Base-by-base conservation (phyloP, 2,888 invertebrate species). In the Trypoxylon attenuatum region DNA sequence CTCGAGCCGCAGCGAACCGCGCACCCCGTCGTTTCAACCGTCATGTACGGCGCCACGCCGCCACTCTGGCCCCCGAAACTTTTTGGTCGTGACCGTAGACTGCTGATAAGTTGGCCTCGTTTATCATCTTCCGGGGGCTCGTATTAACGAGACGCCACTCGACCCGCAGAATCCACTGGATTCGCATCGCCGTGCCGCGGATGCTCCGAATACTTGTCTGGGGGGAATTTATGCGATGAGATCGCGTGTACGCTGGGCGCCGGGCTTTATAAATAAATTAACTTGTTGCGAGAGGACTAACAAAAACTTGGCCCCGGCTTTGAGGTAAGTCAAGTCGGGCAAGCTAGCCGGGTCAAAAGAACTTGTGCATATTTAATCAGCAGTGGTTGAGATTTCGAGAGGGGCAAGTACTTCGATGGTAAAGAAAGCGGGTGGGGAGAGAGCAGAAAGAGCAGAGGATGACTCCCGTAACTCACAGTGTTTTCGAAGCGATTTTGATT, bases 71-170 rank as follows among this genome's bases (percentile, higher is more conserved):
- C 62, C 59, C 60, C 41, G 71, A 73, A 76, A 76, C 73, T 76
- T 76, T 76, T 76, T 76, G 68, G 73, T 76, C 73, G 63, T 62
- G 69, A 59, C 69, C 67, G 73, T 64, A 68, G 60, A 73, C 76
- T 72, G 68, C 71, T 76, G 76, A 76, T 76, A 76, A 76, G 76
- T 76, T 76, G 71, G 71, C 76, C 71, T 74, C 76, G 76, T 77
- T 77, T 76, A 76, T 76, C 74, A 77, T 77, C 76, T 77, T 74
- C 69, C 65, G 68, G 62, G 33, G n/a, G 61, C 51, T 63, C 59
- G 71, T 76, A 76, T 76, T 76, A 76, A 76, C 75, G 76, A 72
- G 76, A 73, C 69, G 68, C 76, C 67, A 66, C 75, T 69, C 71
- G 61, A 68, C 66, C 66, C 73, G 57, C 71, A 64, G 70, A 68